Base-by-base conservation (phyloP, 2,113 vertebrate genomes). In the Daphoenositta chrysoptera region DNA sequence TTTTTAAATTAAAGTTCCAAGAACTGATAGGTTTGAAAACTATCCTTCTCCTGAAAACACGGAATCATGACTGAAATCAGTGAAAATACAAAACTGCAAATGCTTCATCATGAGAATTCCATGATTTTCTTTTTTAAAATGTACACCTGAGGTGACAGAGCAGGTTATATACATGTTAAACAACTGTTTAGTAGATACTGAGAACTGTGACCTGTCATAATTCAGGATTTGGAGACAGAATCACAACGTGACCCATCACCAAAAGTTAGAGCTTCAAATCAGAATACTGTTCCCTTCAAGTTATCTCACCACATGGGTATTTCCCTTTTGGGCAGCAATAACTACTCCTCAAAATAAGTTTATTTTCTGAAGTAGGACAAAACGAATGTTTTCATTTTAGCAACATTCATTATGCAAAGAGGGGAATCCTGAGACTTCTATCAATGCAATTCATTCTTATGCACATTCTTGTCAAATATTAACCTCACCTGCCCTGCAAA, bases 1-100 rank as follows among this genome's bases (percentile, higher is more conserved):
- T 64, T 91, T 92, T 88, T 58, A 94, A 95, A 90, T 94, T 91
- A 92, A 96, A 96, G 57, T 88, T 94, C 37, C 2, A 7, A 45
- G 33, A 87, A 77, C 20, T 83, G 63, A 80, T 56, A 61, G 15
- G 17, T 65, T 71, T 93, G 42, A 72, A 93, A 89, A 89, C 28
- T 39, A 15, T 21, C 48, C 35, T 78, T 24, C 65, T 69, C 42
- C 45, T 27, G 35, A 65, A 75, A 82, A 63, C 23, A 78, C 57
- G 53, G 11, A 5, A 45, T 50, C 1, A 3, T 28, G 31, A 33
- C 17, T 7, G 22, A 91, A 85, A 83, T 2, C 50, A 44, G n/a
- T 11, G 23, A 81, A 89, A 88, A 28, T 45, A 57, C 27, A 30
- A 56, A 78, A 11, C 15, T 76, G 16, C 33, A 76, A 73, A 83